Percentiles rank a stretch among this genome's conserved stretches.
Evolutionary conservation across 2,888 invertebrate species (phyloP).

Genomic region (Anthophora plumipes): DNA sequence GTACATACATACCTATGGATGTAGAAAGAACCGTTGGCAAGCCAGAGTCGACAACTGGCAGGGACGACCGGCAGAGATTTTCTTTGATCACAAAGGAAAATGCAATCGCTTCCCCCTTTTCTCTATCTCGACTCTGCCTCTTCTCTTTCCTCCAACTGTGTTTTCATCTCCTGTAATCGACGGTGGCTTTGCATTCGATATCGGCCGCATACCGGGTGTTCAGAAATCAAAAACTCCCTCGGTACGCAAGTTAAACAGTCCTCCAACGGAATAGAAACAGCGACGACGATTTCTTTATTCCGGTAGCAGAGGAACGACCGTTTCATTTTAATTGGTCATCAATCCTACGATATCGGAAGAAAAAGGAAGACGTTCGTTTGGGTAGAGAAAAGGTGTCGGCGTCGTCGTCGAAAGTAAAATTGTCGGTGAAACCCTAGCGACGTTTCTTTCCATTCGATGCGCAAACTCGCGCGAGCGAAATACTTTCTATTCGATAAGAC

Average conservation of each 20-base stretch:
- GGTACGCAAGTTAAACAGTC: too few relatives aligned
- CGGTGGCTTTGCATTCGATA: constrained; percentile 59
- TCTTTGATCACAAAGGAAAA: constrained; percentile 74
- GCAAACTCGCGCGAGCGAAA: too few relatives aligned
- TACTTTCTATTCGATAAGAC: too few relatives aligned
- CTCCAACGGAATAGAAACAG: too few relatives aligned
- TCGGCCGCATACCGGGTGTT: constrained; percentile 39
- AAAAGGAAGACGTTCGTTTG: constrained; percentile 6
- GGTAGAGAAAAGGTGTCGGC: constrained; percentile 15
- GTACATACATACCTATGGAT: constrained; percentile 42
- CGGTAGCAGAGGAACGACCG: too few relatives aligned
- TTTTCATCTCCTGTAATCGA: constrained; percentile 68
- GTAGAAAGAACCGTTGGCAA: constrained; percentile 8
- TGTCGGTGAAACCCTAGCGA: constrained; percentile 11
- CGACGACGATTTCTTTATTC: too few relatives aligned
- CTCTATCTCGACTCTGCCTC: constrained; percentile 24
- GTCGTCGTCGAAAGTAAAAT: constrained; percentile 14
- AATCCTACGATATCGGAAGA: too few relatives aligned
- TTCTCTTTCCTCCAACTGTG: constrained; percentile 32
- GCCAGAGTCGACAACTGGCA: neutral
- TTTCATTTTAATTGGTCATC: constrained; percentile 8
- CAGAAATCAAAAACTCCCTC: too few relatives aligned
- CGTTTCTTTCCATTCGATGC: constrained; percentile 3
- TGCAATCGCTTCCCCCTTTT: constrained; percentile 67
- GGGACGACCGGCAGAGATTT: constrained; percentile 37